Evolutionary conservation across 2,797 vertebrate species (phyloP).

Genomic region (Epinephelus awoara): DNA sequence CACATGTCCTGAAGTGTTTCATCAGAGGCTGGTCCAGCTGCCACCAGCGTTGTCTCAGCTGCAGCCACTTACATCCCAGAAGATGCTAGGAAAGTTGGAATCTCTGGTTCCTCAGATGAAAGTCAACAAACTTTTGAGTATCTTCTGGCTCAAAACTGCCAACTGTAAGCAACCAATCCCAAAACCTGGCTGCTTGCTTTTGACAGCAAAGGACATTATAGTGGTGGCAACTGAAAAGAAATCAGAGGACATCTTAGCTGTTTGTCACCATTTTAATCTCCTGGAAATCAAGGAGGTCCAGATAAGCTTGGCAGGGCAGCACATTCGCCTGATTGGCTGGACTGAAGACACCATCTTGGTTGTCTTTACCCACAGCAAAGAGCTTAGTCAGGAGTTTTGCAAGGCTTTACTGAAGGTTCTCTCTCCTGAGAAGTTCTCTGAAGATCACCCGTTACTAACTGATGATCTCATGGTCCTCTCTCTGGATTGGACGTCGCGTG

Average conservation of each 20-base stretch:
- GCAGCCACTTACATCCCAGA: slow-evolving; percentile 60
- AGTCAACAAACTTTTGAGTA: slow-evolving; percentile 52
- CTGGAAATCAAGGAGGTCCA: slow-evolving; percentile 78
- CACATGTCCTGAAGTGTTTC: slow-evolving; percentile 64
- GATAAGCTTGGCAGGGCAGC: slow-evolving; percentile 87
- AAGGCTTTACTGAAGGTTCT: slow-evolving; percentile 73
- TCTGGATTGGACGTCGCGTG: slow-evolving; percentile 83
- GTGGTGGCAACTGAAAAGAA: slow-evolving; percentile 19
- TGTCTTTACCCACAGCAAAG: slow-evolving; percentile 84
- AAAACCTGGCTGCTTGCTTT: slow-evolving; percentile 80
- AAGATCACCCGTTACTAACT: slow-evolving; percentile 81
- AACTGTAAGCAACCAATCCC: slow-evolving; percentile 61
- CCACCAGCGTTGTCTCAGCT: slow-evolving; percentile 79
- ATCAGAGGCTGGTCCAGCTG: slow-evolving; percentile 83
- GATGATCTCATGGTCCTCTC: slow-evolving; percentile 86
- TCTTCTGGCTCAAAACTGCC: slow-evolving; percentile 85
- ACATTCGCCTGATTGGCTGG: slow-evolving; percentile 73
- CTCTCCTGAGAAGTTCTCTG: slow-evolving; percentile 38
- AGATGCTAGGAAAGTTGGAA: slow-evolving; percentile 71
- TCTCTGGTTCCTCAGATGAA: slow-evolving; percentile 62
- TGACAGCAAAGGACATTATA: slow-evolving; percentile 75
- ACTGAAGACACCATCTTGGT: slow-evolving; percentile 75
- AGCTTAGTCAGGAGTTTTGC: slow-evolving; percentile 86
- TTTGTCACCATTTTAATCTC: slow-evolving; percentile 74
- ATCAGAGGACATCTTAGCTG: slow-evolving; percentile 9